phyloP scores from a whole-genome alignment of 2,888 invertebrate genomes.

The Agrenia bidenticulata region DNA sequence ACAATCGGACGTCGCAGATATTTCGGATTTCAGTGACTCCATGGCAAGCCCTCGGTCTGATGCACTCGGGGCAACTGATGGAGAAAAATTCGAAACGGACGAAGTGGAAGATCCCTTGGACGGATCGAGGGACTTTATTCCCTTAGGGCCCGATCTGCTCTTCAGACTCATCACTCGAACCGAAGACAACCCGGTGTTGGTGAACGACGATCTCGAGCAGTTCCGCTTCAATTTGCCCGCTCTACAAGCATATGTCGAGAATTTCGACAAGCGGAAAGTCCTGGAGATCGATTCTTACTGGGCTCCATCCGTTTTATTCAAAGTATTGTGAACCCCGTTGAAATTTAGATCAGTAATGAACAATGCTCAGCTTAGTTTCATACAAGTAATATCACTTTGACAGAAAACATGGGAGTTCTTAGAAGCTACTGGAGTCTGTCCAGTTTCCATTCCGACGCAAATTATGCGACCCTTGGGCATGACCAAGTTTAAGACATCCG shows the following conservation, averaged over 20 bases:
- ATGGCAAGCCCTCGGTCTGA: not conserved
- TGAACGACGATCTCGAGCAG: slow-evolving; percentile 41
- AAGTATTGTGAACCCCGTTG: too few species aligned
- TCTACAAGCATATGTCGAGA: slow-evolving; percentile 40
- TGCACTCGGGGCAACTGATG: too few species aligned
- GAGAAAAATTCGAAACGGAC: too few species aligned
- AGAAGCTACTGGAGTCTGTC: slow-evolving; percentile 34
- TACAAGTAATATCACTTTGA: too few species aligned
- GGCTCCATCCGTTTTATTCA: slow-evolving; percentile 33
- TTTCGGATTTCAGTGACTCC: not conserved
- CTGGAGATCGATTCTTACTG: slow-evolving; percentile 46
- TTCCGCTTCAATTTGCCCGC: slow-evolving; percentile 27
- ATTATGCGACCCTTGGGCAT: slow-evolving; percentile 23
- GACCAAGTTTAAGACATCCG: not conserved
- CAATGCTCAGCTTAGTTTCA: too few species aligned
- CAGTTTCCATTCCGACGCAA: slow-evolving; percentile 31
- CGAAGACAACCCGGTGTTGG: slow-evolving; percentile 42
- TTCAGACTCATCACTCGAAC: slow-evolving; percentile 39
- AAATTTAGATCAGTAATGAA: not conserved
- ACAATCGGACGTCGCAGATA: slow-evolving; percentile 2
- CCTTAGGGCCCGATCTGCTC: slow-evolving; percentile 29
- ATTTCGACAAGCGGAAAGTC: slow-evolving; percentile 39
- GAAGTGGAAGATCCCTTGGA: slow-evolving; percentile 17
- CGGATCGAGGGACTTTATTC: slow-evolving; percentile 29
- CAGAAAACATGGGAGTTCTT: slow-evolving; percentile 37